Conservation (phyloP, 2,113 vertebrate genomes). For the Albula glossodonta region DNA sequence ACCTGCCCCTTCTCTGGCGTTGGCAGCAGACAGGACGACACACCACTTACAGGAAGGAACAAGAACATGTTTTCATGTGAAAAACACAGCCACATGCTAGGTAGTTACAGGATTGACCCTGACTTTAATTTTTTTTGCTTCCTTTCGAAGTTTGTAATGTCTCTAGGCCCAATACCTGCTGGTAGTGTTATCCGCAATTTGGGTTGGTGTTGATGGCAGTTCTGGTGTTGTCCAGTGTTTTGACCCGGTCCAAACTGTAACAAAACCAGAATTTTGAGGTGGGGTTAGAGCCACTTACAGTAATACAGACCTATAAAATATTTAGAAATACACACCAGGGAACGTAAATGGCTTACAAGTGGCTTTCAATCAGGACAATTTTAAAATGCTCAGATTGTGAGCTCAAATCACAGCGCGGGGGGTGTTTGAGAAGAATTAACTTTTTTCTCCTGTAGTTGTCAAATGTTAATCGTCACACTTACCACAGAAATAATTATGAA, state of each 20-base stretch:
- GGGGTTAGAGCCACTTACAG: neutral
- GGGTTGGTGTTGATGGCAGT: neutral
- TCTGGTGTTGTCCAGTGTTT: neutral
- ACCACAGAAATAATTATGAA: neutral
- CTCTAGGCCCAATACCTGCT: neutral
- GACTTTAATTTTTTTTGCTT: neutral
- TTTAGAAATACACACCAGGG: neutral
- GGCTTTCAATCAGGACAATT: no score
- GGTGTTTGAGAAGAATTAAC: no score
- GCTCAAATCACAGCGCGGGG: no score
- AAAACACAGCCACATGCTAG: neutral
- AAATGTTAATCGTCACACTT: neutral
- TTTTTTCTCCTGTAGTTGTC: neutral
- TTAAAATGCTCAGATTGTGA: neutral
- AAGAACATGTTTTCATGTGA: neutral
- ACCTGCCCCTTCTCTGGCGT: neutral
- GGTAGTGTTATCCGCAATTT: neutral
- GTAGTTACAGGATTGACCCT: neutral
- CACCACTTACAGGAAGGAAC: neutral
- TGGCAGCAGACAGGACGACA: neutral
- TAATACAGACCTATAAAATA: neutral
- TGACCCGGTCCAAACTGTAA: neutral
- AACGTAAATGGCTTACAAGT: neutral
- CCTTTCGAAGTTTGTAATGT: neutral
- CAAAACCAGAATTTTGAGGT: neutral